Conservation (phyloP, 1,140 invertebrate species). For the Oryctes rhinoceros region DNA sequence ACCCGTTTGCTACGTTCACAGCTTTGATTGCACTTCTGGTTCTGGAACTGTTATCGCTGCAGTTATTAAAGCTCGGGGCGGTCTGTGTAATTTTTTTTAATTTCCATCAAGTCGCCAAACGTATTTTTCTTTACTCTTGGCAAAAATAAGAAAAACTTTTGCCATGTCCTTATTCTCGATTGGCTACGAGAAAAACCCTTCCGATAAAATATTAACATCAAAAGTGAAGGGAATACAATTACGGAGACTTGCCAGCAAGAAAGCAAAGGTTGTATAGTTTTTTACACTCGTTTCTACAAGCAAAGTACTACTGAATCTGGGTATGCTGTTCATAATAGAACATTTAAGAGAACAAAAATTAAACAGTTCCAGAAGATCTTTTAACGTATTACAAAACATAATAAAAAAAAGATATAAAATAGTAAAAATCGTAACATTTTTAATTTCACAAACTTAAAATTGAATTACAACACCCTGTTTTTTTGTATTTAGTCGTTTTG, state of each 20-base stretch:
- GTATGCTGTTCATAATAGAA: too few species aligned
- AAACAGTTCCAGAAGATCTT: too few species aligned
- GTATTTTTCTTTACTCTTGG: neutral
- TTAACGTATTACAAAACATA: too few species aligned
- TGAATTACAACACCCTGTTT: too few species aligned
- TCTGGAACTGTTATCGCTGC: constrained; percentile 38
- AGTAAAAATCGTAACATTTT: too few species aligned
- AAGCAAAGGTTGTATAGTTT: neutral
- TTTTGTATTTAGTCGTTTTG: too few species aligned
- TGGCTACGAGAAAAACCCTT: neutral
- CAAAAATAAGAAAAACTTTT: neutral
- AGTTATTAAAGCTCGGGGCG: constrained; percentile 43
- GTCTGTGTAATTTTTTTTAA: neutral
- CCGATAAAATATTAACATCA: constrained; percentile 1
- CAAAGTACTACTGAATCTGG: too few species aligned
- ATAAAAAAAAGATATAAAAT: too few species aligned
- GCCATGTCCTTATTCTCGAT: neutral
- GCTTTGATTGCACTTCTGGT: constrained; percentile 42
- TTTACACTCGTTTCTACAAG: too few species aligned
- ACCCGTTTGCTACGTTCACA: constrained; percentile 37
- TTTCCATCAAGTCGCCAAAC: neutral
- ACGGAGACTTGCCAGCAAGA: neutral
- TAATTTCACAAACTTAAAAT: too few species aligned
- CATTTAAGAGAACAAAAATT: too few species aligned
- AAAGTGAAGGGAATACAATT: neutral